phyloP scores from a whole-genome alignment of 2,888 invertebrate species.

The Stenotaenia linearis region DNA sequence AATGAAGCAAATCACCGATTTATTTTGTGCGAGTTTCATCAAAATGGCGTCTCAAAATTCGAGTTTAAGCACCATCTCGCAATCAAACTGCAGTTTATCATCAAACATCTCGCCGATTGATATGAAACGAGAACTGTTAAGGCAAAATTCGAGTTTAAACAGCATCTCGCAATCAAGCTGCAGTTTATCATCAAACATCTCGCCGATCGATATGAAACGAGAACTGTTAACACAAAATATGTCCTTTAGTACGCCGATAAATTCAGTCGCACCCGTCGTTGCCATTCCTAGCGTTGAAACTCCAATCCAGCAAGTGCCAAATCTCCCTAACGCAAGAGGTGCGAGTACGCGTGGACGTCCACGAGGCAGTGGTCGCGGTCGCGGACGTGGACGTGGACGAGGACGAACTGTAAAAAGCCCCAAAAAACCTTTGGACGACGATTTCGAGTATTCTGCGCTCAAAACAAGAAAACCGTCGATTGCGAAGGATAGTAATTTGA shows the following conservation, averaged over 20 bases:
- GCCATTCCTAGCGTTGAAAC: too few relatives aligned
- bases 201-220: too few relatives aligned
- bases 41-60: neutral
- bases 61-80: neutral
- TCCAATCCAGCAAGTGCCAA: too few relatives aligned
- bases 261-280: too few relatives aligned
- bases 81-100: neutral
- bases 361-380: neutral
- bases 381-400: neutral
- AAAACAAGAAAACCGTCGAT: neutral
- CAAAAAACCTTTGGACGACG: neutral
- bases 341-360: neutral
- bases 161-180: too few relatives aligned
- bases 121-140: too few relatives aligned
- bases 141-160: too few relatives aligned
- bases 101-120: too few relatives aligned
- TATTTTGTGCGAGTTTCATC: neutral
- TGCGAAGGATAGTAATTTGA: neutral
- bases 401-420: neutral
- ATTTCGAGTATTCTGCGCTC: neutral
- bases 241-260: too few relatives aligned
- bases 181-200: too few relatives aligned
- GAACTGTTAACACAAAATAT: too few relatives aligned
- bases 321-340: neutral
- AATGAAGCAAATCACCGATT: neutral